A percentile compares a stretch with the other conserved stretches of the same genome.
These are phyloP conservation scores for Pangasianodon gigas DNA, from an alignment of 2,113 vertebrate species.

Conservation along the genomic window DNA sequence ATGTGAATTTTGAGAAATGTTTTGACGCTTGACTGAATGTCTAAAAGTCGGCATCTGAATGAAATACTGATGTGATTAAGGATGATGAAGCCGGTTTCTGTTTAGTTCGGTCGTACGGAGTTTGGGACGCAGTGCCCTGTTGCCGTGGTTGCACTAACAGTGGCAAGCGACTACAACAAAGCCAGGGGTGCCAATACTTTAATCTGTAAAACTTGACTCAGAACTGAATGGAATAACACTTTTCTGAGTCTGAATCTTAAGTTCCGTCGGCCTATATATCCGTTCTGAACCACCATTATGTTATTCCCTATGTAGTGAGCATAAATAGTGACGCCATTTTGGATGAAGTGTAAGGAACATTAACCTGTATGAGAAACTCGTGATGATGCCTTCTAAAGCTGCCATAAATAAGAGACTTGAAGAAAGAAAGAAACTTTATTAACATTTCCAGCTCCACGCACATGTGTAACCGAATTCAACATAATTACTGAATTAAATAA, in stretches of 20 bases:
- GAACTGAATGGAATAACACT: neutral
- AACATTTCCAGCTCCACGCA: neutral
- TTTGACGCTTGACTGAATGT: conserved; percentile 5
- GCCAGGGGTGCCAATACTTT: neutral
- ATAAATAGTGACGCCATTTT: neutral
- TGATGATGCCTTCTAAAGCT: neutral
- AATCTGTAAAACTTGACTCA: neutral
- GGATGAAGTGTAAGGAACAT: neutral
- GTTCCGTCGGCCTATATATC: neutral
- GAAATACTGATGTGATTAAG: neutral
- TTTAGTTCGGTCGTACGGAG: neutral
- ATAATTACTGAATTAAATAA: too few species aligned
- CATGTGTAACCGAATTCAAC: neutral
- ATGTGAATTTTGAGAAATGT: conserved; percentile 8
- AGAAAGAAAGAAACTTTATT: neutral
- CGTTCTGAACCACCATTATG: neutral
- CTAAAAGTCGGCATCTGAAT: neutral
- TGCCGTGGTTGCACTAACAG: neutral
- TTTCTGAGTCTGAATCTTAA: neutral
- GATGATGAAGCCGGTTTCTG: neutral
- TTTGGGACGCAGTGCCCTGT: neutral
- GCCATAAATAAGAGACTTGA: neutral
- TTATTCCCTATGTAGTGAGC: neutral
- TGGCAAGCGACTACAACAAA: neutral
- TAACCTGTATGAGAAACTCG: neutral